Evolutionary conservation across 1,140 invertebrate genomes (phyloP), one percentile per base, ranked within the genome.

Genomic region (Panagrolaimus sp.): DNA sequence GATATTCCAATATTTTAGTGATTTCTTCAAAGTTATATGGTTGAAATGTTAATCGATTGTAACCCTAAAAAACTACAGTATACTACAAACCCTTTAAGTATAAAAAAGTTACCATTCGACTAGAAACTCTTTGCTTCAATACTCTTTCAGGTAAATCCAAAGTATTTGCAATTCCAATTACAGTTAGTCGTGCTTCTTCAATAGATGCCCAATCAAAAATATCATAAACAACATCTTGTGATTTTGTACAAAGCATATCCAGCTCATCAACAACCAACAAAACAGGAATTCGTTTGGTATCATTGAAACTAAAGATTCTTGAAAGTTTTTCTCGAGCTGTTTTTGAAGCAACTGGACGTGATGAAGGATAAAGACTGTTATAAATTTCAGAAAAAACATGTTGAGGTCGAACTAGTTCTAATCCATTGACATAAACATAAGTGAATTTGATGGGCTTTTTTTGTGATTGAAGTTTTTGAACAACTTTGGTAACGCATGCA

Each of bases 151-250:
- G 94, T 62, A 98, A 84, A 86, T 98, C 94, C 92, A 98, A 96
- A 0, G 96, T 97, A 84, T 99, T 99, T 16, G 95, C 94, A 74
- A 98, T 96, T 0, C 94, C 92, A 11, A 98, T 85, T 0, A 98
- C 91, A 11, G 95, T 88, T 42, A 98, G 86, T 69, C 88, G 88
- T 1, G 92, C 90, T 7, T 88, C 86, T 13, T 86, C 85, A 77
- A 90, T 89, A 4, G 87, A 88, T 0, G 94, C 91, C 95, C 95
- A 98, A 80, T 98, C 94, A 81, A 98, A 89, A 61, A 98, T 86
- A 84, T 94, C 95, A 84, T 99, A 98, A 8, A 98, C 88, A 0
- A 98, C 92, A 83, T 95, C 92, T 86, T 98, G 94, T 14, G 91
- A 88, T 70, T 89, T 88, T 25, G 92, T 96, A 80, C 91, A 93